A percentile compares a stretch with the other conserved stretches of the same genome.
Evolutionary conservation across 2,888 invertebrate genomes (phyloP).

Genomic region (Hyles lineata): DNA sequence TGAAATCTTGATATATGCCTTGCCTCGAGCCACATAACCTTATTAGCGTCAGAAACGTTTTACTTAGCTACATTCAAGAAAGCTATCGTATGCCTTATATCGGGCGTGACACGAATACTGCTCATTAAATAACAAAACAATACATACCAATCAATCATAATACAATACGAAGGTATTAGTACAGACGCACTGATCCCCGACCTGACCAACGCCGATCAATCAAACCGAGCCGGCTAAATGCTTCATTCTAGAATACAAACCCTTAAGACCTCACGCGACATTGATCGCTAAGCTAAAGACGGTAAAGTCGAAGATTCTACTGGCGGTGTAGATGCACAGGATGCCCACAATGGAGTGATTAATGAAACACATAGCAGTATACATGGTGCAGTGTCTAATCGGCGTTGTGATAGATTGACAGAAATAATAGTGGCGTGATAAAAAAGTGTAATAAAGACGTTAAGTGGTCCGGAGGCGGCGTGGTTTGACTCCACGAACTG

Average conservation of each 20-base stretch:
- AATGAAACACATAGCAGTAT: slow-evolving; percentile 67
- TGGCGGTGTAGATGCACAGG: slow-evolving; percentile 45
- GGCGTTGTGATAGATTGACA: slow-evolving; percentile 59
- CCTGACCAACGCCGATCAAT: slow-evolving; percentile 74
- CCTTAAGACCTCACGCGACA: slow-evolving; percentile 39
- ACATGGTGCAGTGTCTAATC: slow-evolving; percentile 70
- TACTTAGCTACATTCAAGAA: background rate
- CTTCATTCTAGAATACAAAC: slow-evolving; percentile 56
- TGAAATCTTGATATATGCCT: slow-evolving; percentile 19
- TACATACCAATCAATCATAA: slow-evolving; percentile 58
- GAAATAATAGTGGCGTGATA: slow-evolving; percentile 26
- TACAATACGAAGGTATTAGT: slow-evolving; percentile 70
- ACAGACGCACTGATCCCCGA: slow-evolving; percentile 70
- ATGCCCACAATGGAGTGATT: slow-evolving; percentile 72
- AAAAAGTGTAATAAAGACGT: slow-evolving; percentile 29
- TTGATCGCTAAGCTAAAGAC: slow-evolving; percentile 41
- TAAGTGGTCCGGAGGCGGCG: slow-evolving; percentile 22
- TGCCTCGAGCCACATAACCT: background rate
- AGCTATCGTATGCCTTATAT: background rate
- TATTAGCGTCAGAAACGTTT: background rate
- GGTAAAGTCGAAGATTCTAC: slow-evolving; percentile 49
- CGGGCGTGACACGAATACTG: slow-evolving; percentile 9
- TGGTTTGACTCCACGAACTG: slow-evolving; percentile 21
- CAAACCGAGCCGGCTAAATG: slow-evolving; percentile 73
- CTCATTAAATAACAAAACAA: slow-evolving; percentile 41